Conservation (phyloP, 2,113 vertebrate genomes). For the Pachycephala philippinensis region DNA sequence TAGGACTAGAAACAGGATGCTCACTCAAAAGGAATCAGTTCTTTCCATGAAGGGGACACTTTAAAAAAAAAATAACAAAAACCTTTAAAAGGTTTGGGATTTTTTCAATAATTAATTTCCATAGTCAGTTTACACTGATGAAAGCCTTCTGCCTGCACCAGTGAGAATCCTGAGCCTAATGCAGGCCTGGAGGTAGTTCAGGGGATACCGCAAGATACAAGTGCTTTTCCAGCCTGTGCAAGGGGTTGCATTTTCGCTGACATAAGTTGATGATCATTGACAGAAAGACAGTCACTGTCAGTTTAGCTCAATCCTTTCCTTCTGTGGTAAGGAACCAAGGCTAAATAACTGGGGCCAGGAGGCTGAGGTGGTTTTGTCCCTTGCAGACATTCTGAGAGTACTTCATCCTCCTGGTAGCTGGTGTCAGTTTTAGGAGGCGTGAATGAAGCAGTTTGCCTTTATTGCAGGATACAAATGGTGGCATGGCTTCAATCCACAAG, state of each 20-base stretch:
- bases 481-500: neutral
- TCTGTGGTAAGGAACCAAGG: neutral
- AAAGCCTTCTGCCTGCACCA: neutral
- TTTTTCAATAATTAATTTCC: neutral
- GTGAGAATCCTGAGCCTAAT: neutral
- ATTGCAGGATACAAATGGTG: neutral
- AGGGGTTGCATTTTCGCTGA: neutral
- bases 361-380: neutral
- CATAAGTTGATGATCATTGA: neutral
- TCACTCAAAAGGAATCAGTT: neutral
- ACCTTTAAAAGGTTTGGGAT: neutral
- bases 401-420: neutral
- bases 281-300: neutral
- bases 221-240: neutral
- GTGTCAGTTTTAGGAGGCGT: neutral
- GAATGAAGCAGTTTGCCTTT: neutral
- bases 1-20: neutral
- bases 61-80: neutral
- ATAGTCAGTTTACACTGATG: neutral
- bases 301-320: neutral
- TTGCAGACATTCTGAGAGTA: neutral
- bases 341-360: neutral
- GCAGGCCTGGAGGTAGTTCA: neutral
- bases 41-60: neutral
- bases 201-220: neutral